Percentiles rank a stretch among this genome's conserved stretches.
These are phyloP conservation scores for Crotalus adamanteus DNA, from an alignment of 2,797 vertebrate genomes.

Conservation along the genomic window DNA sequence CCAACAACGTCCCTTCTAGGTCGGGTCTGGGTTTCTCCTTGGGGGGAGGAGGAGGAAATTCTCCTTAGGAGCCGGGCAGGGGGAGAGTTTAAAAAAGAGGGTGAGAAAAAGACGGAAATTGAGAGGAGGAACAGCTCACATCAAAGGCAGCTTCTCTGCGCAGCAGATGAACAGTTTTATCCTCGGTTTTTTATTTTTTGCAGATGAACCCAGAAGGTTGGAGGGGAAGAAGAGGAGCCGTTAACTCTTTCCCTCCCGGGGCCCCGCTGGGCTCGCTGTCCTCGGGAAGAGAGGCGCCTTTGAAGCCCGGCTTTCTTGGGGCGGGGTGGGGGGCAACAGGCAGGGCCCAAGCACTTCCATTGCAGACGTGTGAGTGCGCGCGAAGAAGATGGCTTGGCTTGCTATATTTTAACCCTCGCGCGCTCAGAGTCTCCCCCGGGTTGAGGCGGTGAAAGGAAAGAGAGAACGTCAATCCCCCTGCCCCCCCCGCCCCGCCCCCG, in stretches of 20 bases:
- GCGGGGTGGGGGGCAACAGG: background rate
- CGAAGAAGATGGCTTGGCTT: fast-evolving
- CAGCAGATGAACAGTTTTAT: constrained; percentile 75
- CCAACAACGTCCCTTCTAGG: background rate
- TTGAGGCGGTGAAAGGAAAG: background rate
- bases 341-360: background rate
- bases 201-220: constrained; percentile 65
- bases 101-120: background rate
- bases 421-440: background rate
- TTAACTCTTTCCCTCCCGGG: constrained; percentile 43
- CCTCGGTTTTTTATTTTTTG: constrained; percentile 70
- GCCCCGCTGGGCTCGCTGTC: background rate
- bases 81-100: background rate
- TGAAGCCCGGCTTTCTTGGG: background rate
- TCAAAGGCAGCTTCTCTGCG: constrained; percentile 78
- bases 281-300: background rate
- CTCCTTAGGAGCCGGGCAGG: background rate
- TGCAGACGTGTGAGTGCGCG: background rate
- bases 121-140: constrained; percentile 68
- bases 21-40: background rate
- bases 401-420: background rate
- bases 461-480: background rate
- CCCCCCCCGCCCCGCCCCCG: fast-evolving
- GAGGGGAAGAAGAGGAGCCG: fast-evolving
- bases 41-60: background rate